Evolutionary conservation across 2,888 invertebrate genomes (phyloP).

Genomic region (Tetanocera ferruginea): DNA sequence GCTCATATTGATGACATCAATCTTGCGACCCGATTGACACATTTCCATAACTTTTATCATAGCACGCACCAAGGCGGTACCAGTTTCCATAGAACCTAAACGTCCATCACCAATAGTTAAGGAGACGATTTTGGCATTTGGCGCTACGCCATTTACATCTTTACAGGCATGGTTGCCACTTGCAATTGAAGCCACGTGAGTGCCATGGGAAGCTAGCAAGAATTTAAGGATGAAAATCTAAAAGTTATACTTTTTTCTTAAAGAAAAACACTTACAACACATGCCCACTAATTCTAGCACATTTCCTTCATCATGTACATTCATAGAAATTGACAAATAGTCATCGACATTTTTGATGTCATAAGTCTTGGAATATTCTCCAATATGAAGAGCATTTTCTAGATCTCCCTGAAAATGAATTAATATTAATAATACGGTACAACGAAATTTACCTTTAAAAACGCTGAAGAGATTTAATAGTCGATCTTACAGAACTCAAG

Average conservation of each 20-base stretch:
- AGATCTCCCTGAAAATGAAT: slow-evolving; percentile 83
- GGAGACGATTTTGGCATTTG: slow-evolving; percentile 94
- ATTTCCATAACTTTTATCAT: slow-evolving; percentile 89
- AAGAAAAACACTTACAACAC: slow-evolving; percentile 80
- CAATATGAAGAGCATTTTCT: slow-evolving; percentile 80
- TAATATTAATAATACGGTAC: slow-evolving; percentile 57
- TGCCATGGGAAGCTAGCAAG: slow-evolving; percentile 90
- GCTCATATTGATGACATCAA: slow-evolving; percentile 97
- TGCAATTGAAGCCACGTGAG: slow-evolving; percentile 97
- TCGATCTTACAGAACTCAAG: too few relatives aligned
- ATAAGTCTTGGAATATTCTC: slow-evolving; percentile 84
- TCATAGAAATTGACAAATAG: slow-evolving; percentile 88
- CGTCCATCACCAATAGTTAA: slow-evolving; percentile 94
- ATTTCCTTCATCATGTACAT: slow-evolving; percentile 92
- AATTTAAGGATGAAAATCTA: not conserved
- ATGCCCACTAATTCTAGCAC: slow-evolving; percentile 93
- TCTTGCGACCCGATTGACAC: slow-evolving; percentile 72
- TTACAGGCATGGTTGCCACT: slow-evolving; percentile 88
- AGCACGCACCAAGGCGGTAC: slow-evolving; percentile 90
- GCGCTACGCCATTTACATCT: slow-evolving; percentile 94
- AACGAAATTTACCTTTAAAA: slow-evolving; percentile 41
- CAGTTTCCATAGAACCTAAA: slow-evolving; percentile 96
- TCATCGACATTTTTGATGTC: slow-evolving; percentile 86
- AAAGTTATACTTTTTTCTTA: not conserved
- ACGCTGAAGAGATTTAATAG: too few relatives aligned